These are phyloP conservation scores for Melipona bicolor DNA, from an alignment of 2,888 invertebrate genomes.

Conservation along the genomic window DNA sequence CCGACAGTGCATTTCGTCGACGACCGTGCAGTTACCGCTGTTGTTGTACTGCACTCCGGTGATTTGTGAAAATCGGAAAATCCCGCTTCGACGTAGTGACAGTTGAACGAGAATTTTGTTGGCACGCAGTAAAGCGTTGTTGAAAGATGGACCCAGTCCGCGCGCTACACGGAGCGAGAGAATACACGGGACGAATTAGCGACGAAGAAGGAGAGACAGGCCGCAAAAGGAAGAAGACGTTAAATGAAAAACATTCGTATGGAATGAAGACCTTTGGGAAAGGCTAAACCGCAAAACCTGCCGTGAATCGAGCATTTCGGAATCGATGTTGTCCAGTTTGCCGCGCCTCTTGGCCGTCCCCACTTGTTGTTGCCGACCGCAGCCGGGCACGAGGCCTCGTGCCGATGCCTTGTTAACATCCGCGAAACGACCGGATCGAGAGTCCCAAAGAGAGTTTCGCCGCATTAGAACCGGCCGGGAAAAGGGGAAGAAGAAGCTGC, in stretches of 20 bases:
- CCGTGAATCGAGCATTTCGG: conserved; percentile 66
- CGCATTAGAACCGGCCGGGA: conserved; percentile 76
- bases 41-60: too few relatives aligned
- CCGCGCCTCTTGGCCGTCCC: conserved; percentile 65
- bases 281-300: conserved; percentile 68
- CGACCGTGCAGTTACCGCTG: too few relatives aligned
- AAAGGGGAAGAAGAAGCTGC: conserved; percentile 54
- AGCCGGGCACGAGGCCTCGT: conserved; percentile 81
- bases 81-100: background rate
- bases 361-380: conserved; percentile 74
- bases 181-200: conserved; percentile 3
- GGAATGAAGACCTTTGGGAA: conserved; percentile 62
- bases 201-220: background rate
- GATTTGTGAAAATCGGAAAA: too few relatives aligned
- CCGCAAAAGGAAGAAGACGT: conserved; percentile 6
- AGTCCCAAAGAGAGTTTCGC: conserved; percentile 83
- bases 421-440: conserved; percentile 77
- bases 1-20: too few relatives aligned
- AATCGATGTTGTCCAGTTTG: conserved; percentile 60
- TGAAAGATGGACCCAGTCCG: background rate
- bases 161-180: conserved; percentile 1
- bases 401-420: conserved; percentile 83
- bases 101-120: too few relatives aligned
- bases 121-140: background rate
- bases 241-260: conserved; percentile 32